These are phyloP conservation scores for Pseudolaguvia tuberculata DNA, from an alignment of 2,113 vertebrate genomes.

Conservation along the genomic window DNA sequence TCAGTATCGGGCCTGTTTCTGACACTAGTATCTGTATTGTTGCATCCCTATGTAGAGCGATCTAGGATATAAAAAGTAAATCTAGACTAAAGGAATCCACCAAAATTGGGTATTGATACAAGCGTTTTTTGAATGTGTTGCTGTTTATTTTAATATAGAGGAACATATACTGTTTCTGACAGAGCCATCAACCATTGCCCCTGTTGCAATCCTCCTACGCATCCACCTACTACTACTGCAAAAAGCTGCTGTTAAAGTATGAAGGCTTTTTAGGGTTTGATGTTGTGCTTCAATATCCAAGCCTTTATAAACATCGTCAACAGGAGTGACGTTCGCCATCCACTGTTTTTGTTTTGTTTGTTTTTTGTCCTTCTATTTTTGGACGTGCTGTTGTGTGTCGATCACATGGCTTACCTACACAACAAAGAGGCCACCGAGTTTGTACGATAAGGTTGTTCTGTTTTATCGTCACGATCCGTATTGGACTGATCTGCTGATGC, in stretches of 20 bases:
- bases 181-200: not conserved
- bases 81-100: too few relatives aligned
- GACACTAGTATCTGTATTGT: too few relatives aligned
- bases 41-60: too few relatives aligned
- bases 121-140: not conserved
- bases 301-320: not conserved
- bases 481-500: not conserved
- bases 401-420: not conserved
- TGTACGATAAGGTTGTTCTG: not conserved
- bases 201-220: slow-evolving; percentile 12
- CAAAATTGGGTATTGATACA: not conserved
- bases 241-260: not conserved
- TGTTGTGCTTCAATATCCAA: not conserved
- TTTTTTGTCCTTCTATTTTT: too few relatives aligned
- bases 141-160: slow-evolving; percentile 8
- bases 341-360: too few relatives aligned
- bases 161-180: not conserved
- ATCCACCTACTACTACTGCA: slow-evolving; percentile 4
- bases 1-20: too few relatives aligned
- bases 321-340: not conserved
- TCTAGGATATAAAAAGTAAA: too few relatives aligned
- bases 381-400: not conserved
- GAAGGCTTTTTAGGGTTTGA: not conserved
- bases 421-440: not conserved
- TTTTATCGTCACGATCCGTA: not conserved